Percentiles rank a stretch among this genome's conserved stretches.
Evolutionary conservation across 1,140 invertebrate species (phyloP).

Genomic region (Aphelenchoides fujianensis): DNA sequence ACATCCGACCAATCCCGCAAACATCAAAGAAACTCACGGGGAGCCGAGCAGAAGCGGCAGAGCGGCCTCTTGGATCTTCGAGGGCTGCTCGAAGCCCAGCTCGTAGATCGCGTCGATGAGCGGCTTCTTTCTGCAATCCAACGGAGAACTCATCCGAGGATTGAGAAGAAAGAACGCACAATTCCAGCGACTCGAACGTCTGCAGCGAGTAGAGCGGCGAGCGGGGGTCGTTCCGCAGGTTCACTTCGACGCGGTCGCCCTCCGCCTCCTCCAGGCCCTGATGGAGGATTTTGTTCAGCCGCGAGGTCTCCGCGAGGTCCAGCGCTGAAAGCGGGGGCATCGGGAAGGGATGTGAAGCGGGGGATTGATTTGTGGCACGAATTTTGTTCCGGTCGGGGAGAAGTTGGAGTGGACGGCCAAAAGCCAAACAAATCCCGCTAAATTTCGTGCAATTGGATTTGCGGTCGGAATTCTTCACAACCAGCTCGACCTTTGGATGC

Average conservation of each 20-base stretch:
- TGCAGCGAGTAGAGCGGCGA: constrained; percentile 51
- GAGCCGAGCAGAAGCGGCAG: constrained; percentile 85
- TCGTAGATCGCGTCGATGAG: constrained; percentile 63
- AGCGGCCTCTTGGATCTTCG: constrained; percentile 95
- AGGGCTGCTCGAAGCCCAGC: constrained; percentile 94
- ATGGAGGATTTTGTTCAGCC: constrained; percentile 47
- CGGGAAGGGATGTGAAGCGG: too few relatives aligned
- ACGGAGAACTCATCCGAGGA: constrained; percentile 17
- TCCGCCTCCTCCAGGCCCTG: constrained; percentile 43
- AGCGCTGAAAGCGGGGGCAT: constrained; percentile 16
- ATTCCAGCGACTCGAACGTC: constrained; percentile 43
- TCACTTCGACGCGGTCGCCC: constrained; percentile 42
- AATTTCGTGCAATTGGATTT: too few relatives aligned
- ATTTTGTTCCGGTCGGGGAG: too few relatives aligned
- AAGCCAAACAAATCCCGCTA: too few relatives aligned
- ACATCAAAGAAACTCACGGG: constrained; percentile 66
- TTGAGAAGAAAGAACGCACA: constrained; percentile 34
- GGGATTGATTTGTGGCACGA: too few relatives aligned
- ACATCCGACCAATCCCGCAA: too few relatives aligned
- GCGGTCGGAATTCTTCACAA: too few relatives aligned
- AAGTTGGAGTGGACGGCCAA: too few relatives aligned
- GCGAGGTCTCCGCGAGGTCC: constrained; percentile 35
- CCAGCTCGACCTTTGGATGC: too few relatives aligned
- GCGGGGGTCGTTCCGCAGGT: constrained; percentile 41
- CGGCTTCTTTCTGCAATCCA: constrained; percentile 34